A percentile compares a stretch with the other conserved stretches of the same genome.
Evolutionary conservation across 2,797 vertebrate species (phyloP).

Genomic region (Falco cherrug): DNA sequence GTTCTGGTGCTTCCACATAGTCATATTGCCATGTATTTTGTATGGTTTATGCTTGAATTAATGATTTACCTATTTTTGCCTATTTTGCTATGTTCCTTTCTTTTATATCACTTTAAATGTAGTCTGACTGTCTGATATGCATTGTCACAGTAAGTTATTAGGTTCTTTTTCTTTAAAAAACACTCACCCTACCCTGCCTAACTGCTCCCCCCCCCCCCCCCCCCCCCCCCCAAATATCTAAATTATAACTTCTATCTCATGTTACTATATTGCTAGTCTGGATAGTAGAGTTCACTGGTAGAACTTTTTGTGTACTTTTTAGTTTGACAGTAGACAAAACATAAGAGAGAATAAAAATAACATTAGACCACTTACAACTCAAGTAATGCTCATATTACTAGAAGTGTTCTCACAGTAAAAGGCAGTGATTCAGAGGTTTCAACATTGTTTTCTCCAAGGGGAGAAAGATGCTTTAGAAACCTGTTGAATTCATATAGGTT

Average conservation of each 20-base stretch:
- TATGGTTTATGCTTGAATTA: background rate
- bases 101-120: background rate
- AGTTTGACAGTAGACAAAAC: background rate
- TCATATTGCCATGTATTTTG: background rate
- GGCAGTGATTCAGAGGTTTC: background rate
- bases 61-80: background rate
- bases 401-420: background rate
- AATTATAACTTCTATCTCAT: background rate
- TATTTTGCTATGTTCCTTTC: background rate
- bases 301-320: background rate
- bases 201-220: too few species aligned
- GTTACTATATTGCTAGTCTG: background rate
- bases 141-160: background rate
- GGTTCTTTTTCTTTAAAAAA: background rate
- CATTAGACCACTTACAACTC: background rate
- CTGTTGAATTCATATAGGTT: background rate
- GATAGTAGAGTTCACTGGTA: background rate
- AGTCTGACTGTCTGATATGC: background rate
- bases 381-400: background rate
- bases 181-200: background rate
- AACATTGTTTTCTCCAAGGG: background rate
- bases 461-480: background rate
- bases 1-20: background rate
- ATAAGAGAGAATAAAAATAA: background rate
- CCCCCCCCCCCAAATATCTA: background rate